phyloP scores from a whole-genome alignment of 2,113 vertebrate species.

The Herpetotheres cachinnans region DNA sequence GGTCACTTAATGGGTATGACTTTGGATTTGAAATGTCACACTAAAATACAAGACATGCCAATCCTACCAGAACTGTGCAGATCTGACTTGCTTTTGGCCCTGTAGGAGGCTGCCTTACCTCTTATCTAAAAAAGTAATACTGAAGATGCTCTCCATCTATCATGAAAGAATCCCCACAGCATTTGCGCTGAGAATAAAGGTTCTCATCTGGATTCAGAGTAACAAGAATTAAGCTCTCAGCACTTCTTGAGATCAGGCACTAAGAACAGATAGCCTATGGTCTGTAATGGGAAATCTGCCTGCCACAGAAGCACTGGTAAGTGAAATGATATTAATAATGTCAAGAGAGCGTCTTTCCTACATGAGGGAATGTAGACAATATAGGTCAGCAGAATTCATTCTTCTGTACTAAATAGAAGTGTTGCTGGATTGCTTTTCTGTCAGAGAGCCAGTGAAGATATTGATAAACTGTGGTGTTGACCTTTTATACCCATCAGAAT shows the following conservation, averaged over 20 bases:
- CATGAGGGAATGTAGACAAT: background rate
- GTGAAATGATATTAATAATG: background rate
- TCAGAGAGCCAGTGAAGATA: background rate
- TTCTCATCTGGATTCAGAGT: background rate
- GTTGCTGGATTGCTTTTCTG: background rate
- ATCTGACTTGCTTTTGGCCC: background rate
- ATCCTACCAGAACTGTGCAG: background rate
- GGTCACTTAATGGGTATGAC: background rate
- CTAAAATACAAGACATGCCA: background rate
- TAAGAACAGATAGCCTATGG: background rate
- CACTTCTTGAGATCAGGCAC: background rate
- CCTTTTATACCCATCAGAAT: background rate
- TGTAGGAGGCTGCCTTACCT: background rate
- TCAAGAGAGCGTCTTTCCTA: background rate
- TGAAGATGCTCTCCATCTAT: background rate
- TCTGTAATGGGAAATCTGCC: background rate
- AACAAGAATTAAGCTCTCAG: background rate
- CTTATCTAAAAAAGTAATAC: background rate
- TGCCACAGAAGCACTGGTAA: background rate
- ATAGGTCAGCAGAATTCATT: background rate
- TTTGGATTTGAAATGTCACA: background rate
- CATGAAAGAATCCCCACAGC: background rate
- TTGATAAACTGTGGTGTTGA: background rate
- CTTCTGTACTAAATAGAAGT: background rate
- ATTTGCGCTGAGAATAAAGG: background rate